Evolutionary conservation across 2,888 invertebrate genomes (phyloP), one percentile per base, ranked within the genome.

Genomic region (Drosophila greeni): DNA sequence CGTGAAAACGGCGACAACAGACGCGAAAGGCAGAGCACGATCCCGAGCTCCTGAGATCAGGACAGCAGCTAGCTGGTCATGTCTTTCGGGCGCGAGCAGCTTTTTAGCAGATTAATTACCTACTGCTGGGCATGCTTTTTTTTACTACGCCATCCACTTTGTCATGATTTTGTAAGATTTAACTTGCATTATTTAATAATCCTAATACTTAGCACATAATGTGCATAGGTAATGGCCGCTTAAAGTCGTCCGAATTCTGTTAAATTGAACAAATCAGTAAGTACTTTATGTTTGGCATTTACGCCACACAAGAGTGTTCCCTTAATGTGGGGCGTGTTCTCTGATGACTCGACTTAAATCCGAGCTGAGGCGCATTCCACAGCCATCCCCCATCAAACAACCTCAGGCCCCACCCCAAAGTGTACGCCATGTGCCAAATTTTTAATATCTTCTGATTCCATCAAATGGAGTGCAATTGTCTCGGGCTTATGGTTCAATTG

Each of bases 21-120:
- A 18, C 45, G 57, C 45, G 52, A 72, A 68, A 65, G 59, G 64
- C 42, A 48, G 36, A 2, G 37, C 68, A 69, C 69, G 61, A 62
- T 62, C 52, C 23, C n/a, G 20, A 23, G 16, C 18, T 29, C 37
- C 16, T 31, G 36, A 24, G 33, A 42, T 12, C 39, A 20, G 58
- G 58, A 18, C 52, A 55, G 16, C 37, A 26, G 39, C 40, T 26
- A 42, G 33, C 43, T 36, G 34, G 62, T 34, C 66, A 54, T 72
- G 54, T 58, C 34, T 65, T 54, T 61, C 42, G 69, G 66, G 52
- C 26, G 49, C 61, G 45, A 64, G 37, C 66, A 60, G 55, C 55
- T 67, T 73, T 39, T 65, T 70, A 36, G 62, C 54, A 70, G 73
- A 74, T 79, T 74, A 73, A 79, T 72, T 76, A 74, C 74, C 72